phyloP scores from a whole-genome alignment of 37 sponge, comb jelly and placozoan species.

The Crambe crambe region DNA sequence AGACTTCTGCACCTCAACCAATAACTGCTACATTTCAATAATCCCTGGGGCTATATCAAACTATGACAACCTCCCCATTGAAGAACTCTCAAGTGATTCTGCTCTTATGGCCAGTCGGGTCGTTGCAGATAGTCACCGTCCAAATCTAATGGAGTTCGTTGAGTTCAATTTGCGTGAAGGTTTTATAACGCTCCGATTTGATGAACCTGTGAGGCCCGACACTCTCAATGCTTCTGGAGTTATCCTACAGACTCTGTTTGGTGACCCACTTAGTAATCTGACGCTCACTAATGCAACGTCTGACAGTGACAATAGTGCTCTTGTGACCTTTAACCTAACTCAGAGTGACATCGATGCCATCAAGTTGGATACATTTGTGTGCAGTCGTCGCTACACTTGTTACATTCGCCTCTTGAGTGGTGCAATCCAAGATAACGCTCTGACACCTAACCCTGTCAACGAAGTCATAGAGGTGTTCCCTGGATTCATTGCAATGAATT shows the following conservation, averaged over 20 bases:
- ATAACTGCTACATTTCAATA: conserved; percentile 65
- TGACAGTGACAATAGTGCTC: conserved; percentile 11
- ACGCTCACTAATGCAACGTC: conserved; percentile 50
- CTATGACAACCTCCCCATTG: conserved; percentile 18
- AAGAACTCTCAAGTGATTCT: conserved; percentile 31
- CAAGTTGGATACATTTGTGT: conserved; percentile 62
- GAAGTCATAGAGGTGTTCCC: conserved; percentile 16
- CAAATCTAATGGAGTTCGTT: conserved; percentile 55
- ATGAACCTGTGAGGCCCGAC: conserved; percentile 72
- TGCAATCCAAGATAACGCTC: conserved; percentile 49
- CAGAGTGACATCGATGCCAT: conserved; percentile 44
- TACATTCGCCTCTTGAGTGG: conserved; percentile 51
- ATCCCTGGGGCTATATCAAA: conserved; percentile 37
- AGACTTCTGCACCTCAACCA: conserved; percentile 43
- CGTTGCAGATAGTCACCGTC: conserved; percentile 48
- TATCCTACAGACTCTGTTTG: conserved; percentile 61
- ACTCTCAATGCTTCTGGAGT: conserved; percentile 51
- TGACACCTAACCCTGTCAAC: conserved; percentile 36
- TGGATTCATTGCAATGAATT: conserved; percentile 49
- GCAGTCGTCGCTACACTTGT: conserved; percentile 75
- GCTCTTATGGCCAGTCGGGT: conserved; percentile 52
- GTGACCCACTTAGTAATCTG: conserved; percentile 28
- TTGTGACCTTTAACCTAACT: conserved; percentile 52
- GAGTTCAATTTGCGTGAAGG: conserved; percentile 71
- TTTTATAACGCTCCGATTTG: conserved; percentile 58